Base-by-base conservation (phyloP, 2,888 invertebrate species). In the Melanargia galathea region DNA sequence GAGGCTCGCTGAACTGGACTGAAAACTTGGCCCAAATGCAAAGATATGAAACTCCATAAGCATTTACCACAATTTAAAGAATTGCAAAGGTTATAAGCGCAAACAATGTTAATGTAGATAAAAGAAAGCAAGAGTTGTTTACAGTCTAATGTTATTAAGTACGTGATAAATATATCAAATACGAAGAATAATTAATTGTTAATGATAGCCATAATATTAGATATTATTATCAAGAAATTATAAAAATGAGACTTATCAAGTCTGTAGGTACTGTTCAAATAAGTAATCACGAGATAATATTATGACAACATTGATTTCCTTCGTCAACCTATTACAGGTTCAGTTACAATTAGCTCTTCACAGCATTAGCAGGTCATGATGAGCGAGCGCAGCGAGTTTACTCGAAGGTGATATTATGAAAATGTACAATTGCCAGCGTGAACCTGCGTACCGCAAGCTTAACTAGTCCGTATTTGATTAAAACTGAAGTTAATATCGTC, bases 21-120 rank as follows among this genome's bases (percentile, higher is more conserved):
- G 76, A 77, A 84, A 80, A 82, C 78, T 80, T 82, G 77, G 80
- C 79, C 80, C 75, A 78, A 84, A 86, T 83, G 74, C 80, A 79
- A 75, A 72, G 70, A 73, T 77, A 76, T 77, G 76, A 81, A 80
- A 80, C 80, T 76, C 79, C 75, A n/a, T 73, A 75, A 79, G 80
- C 82, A 79, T 79, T 74, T 75, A 67, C 60, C 72, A 73, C 73
- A 75, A 76, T 71, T 74, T 77, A 63, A 81, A 77, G 78, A 82
- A 81, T 83, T 81, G 80, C 75, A 79, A 78, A 79, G 79, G 83
- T 84, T 82, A 82, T 69, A 68, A 71, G 48, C 30, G 13, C 26
- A 51, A 51, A 30, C 18, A 16, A 51, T n/a, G n/a, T n/a, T 26
- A n/a, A 26, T 26, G 48, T 7, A 16, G 7, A n/a, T n/a, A n/a